Evolutionary conservation across 2,113 vertebrate species (phyloP).

Genomic region (Chaenogobius annularis): DNA sequence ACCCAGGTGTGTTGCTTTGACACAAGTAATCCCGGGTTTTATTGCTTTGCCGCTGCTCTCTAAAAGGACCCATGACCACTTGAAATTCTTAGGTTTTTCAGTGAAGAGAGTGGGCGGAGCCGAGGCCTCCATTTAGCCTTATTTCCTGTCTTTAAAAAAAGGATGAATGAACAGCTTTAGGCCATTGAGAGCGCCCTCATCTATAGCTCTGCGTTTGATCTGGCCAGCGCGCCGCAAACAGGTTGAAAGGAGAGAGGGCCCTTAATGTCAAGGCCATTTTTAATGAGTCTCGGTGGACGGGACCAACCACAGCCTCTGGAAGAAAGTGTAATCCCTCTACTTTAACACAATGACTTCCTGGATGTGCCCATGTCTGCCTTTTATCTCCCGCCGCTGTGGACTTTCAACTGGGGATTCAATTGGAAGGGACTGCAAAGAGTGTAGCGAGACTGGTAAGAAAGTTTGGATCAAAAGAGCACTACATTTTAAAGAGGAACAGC

Average conservation of each 20-base stretch:
- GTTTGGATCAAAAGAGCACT: background rate
- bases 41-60: slow-evolving; percentile 57
- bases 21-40: slow-evolving; percentile 68
- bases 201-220: slow-evolving; percentile 75
- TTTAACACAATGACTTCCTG: slow-evolving; percentile 56
- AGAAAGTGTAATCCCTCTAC: slow-evolving; percentile 61
- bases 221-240: slow-evolving; percentile 64
- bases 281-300: slow-evolving; percentile 64
- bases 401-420: slow-evolving; percentile 7
- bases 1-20: slow-evolving; percentile 71
- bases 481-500: background rate
- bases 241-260: slow-evolving; percentile 64
- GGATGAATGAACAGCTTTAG: slow-evolving; percentile 77
- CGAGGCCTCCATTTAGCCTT: slow-evolving; percentile 70
- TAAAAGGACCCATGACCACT: slow-evolving; percentile 62
- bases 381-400: slow-evolving; percentile 8
- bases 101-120: slow-evolving; percentile 53
- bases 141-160: slow-evolving; percentile 74
- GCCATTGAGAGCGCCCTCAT: slow-evolving; percentile 69
- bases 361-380: slow-evolving; percentile 35
- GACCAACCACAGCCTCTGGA: slow-evolving; percentile 58
- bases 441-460: background rate
- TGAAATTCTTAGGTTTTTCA: slow-evolving; percentile 73
- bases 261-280: slow-evolving; percentile 75
- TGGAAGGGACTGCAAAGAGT: background rate